These are phyloP conservation scores for Alfaro cultratus DNA, from an alignment of 2,797 vertebrate species.

Conservation along the genomic window DNA sequence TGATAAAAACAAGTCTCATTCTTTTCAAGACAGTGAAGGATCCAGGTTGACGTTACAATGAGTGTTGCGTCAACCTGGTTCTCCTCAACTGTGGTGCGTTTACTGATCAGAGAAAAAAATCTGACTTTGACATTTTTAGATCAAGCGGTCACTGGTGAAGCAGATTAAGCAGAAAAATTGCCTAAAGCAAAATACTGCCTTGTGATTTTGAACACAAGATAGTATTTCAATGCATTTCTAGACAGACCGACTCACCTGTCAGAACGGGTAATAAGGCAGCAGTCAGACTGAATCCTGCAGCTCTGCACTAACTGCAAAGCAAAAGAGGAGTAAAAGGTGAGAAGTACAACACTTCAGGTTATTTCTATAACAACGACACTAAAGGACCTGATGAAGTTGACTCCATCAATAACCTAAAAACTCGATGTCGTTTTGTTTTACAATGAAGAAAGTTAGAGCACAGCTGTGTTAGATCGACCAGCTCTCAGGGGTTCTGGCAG, in stretches of 20 bases:
- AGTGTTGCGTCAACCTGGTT: not conserved
- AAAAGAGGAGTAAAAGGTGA: not conserved
- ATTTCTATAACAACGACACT: not conserved
- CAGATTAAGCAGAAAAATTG: not conserved
- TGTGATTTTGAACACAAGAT: not conserved
- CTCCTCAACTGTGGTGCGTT: not conserved
- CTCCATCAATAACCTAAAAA: not conserved
- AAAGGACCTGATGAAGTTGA: not conserved
- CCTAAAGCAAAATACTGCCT: too few species aligned
- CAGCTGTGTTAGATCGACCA: not conserved
- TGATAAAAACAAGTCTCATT: not conserved
- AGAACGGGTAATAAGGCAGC: constrained; percentile 21
- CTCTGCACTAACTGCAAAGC: constrained; percentile 31
- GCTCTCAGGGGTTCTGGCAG: not conserved
- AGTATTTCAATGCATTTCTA: not conserved
- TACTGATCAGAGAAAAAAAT: not conserved
- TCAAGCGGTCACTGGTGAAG: not conserved
- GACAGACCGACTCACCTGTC: constrained; percentile 41
- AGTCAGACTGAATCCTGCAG: constrained; percentile 20
- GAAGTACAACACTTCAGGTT: not conserved
- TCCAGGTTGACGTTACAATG: not conserved
- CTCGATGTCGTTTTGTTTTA: not conserved
- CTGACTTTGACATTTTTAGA: not conserved
- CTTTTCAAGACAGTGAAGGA: not conserved
- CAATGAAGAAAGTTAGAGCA: not conserved